Evolutionary conservation across 2,888 invertebrate genomes (phyloP).

Genomic region (Carterocephalus palaemon): DNA sequence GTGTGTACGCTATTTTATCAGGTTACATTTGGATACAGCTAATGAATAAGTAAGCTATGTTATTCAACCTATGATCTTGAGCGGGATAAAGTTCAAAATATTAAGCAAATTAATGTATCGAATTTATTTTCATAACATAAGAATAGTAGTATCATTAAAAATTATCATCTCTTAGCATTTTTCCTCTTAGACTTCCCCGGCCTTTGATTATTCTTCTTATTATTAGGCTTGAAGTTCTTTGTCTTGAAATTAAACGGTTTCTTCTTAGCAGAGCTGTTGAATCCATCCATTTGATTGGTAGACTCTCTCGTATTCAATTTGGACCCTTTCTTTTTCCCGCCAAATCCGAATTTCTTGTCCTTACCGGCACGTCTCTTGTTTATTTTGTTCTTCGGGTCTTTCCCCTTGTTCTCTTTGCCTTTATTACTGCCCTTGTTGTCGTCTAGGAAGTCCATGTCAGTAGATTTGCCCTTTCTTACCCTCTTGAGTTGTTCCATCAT

Average conservation of each 20-base stretch:
- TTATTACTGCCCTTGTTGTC: slow-evolving; percentile 65
- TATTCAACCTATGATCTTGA: too few species aligned
- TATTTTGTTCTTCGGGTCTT: slow-evolving; percentile 54
- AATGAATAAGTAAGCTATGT: too few species aligned
- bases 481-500: slow-evolving; percentile 96
- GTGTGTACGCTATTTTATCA: too few species aligned
- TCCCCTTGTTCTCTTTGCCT: slow-evolving; percentile 37
- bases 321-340: slow-evolving; percentile 94
- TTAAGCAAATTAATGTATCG: too few species aligned
- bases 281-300: slow-evolving; percentile 82
- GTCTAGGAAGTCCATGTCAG: slow-evolving; percentile 89
- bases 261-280: slow-evolving; percentile 64
- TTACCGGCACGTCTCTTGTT: slow-evolving; percentile 81
- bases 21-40: too few species aligned
- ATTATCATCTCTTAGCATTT: slow-evolving; percentile 53
- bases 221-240: slow-evolving; percentile 60
- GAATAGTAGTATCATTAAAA: neutral
- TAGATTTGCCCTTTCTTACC: slow-evolving; percentile 90
- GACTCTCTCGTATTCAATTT: slow-evolving; percentile 93
- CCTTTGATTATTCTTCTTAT: slow-evolving; percentile 67
- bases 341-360: slow-evolving; percentile 94
- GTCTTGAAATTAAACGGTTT: slow-evolving; percentile 61
- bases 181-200: slow-evolving; percentile 78
- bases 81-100: too few species aligned
- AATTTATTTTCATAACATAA: neutral